phyloP scores from a whole-genome alignment of 2,888 invertebrate species.

The Acanthosepion lycidas region DNA sequence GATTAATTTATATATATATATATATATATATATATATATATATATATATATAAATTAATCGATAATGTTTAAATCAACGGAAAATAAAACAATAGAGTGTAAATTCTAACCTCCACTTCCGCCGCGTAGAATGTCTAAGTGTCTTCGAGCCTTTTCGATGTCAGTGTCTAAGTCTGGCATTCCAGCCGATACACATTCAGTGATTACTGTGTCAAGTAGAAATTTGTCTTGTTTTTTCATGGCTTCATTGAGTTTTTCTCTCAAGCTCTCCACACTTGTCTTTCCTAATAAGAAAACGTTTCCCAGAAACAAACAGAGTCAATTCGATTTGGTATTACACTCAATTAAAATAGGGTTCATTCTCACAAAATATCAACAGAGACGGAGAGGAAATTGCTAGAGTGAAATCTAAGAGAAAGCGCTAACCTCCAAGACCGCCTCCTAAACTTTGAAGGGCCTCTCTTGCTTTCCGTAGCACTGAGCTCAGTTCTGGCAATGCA shows the following conservation, averaged over 20 bases:
- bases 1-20: background rate
- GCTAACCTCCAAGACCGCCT: constrained; percentile 39
- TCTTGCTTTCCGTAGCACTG: constrained; percentile 23
- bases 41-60: background rate
- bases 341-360: background rate
- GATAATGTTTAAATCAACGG: no score
- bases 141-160: no score
- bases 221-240: background rate
- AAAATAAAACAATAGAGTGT: no score
- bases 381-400: background rate
- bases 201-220: background rate
- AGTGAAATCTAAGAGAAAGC: background rate
- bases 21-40: background rate
- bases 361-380: background rate
- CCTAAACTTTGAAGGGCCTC: background rate
- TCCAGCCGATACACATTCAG: background rate
- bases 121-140: no score
- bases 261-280: background rate
- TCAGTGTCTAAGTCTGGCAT: background rate
- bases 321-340: background rate
- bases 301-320: background rate
- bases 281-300: background rate
- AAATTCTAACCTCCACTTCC: no score
- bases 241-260: background rate
- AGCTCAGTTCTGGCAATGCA: background rate